phyloP scores from a whole-genome alignment of 2,113 vertebrate species.

The Pundamilia nyererei region DNA sequence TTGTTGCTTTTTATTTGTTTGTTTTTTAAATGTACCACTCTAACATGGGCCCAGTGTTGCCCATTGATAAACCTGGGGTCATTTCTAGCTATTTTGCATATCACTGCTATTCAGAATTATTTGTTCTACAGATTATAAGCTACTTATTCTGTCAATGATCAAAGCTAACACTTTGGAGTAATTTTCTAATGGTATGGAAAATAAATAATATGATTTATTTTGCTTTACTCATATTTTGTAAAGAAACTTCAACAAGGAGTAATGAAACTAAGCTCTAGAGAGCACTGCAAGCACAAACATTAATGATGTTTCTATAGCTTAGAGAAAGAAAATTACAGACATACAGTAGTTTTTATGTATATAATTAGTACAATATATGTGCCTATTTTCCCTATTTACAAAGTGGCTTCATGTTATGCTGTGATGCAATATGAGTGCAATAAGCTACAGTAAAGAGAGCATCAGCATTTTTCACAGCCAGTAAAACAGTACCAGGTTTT shows the following conservation, averaged over 20 bases:
- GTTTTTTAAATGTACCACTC: background rate
- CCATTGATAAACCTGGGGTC: background rate
- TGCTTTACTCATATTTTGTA: background rate
- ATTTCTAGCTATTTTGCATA: background rate
- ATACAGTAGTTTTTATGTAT: background rate
- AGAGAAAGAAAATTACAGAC: background rate
- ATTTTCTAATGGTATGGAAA: background rate
- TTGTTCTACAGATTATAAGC: background rate
- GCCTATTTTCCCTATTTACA: background rate
- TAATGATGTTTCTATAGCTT: background rate
- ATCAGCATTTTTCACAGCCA: background rate
- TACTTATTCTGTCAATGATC: background rate
- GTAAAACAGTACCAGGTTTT: background rate
- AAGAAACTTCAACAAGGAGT: background rate
- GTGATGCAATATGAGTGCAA: slow-evolving; percentile 4
- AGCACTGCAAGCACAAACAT: background rate
- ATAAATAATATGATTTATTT: background rate
- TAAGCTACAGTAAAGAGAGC: background rate
- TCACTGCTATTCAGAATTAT: background rate
- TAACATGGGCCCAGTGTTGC: background rate
- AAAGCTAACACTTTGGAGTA: background rate
- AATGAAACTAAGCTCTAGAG: background rate
- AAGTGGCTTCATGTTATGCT: background rate
- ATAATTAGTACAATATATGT: background rate
- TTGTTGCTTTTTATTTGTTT: background rate